These are phyloP conservation scores for Liparis tanakae DNA, from an alignment of 2,797 vertebrate species.

Conservation along the genomic window DNA sequence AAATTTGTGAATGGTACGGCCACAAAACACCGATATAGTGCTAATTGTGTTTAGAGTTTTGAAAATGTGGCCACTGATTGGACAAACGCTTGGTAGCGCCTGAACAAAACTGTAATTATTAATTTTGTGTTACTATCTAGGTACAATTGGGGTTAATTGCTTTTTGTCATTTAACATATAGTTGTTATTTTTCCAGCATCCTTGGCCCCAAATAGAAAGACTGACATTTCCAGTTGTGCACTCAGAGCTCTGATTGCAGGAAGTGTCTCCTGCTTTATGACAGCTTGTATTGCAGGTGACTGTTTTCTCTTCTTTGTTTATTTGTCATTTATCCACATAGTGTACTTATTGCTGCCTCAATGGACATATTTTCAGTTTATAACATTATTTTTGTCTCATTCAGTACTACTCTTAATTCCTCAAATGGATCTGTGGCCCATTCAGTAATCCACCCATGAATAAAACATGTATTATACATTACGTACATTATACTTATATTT, in stretches of 20 bases:
- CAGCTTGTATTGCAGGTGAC: slow-evolving; percentile 89
- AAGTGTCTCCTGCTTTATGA: slow-evolving; percentile 87
- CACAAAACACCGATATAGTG: no score
- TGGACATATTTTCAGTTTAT: background rate
- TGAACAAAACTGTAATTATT: no score
- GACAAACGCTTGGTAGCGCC: no score
- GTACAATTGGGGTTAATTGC: background rate
- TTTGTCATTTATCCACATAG: background rate
- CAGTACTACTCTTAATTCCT: background rate
- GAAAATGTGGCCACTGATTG: no score
- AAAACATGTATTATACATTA: background rate
- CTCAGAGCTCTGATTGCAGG: slow-evolving; percentile 87
- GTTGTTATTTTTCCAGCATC: slow-evolving; percentile 74
- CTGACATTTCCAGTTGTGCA: slow-evolving; percentile 82
- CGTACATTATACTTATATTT: background rate
- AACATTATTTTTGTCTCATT: background rate
- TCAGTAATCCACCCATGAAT: background rate
- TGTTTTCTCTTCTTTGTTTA: background rate
- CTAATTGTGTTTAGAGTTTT: no score
- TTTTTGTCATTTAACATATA: background rate
- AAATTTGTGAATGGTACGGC: no score
- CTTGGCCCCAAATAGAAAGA: slow-evolving; percentile 84
- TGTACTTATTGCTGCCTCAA: background rate
- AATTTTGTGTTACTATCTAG: background rate
- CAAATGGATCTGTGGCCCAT: background rate